A percentile compares a stretch with the other conserved stretches of the same genome.
Conservation (phyloP, 1,140 invertebrate genomes). For the Ganaspis sp. region DNA sequence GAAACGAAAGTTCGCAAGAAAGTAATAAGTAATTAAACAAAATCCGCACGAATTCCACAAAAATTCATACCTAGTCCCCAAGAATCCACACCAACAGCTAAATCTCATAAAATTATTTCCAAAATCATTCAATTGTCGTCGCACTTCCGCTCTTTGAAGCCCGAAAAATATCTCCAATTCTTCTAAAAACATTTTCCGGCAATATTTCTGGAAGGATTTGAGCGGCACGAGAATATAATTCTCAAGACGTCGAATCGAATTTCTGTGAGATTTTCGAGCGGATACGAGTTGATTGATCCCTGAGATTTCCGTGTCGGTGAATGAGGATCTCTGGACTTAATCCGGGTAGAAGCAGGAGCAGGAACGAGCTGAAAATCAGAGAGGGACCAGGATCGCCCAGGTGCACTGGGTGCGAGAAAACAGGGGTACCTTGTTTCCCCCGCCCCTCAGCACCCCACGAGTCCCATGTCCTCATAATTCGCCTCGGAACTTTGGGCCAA, state of each 20-base stretch:
- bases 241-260: slow-evolving; percentile 26
- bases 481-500: slow-evolving; percentile 10
- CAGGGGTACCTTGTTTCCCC: slow-evolving; percentile 44
- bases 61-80: too few species aligned
- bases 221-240: background rate
- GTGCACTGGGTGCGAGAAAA: slow-evolving; percentile 59
- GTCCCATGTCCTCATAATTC: slow-evolving; percentile 36
- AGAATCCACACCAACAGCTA: too few species aligned
- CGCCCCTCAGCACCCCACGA: slow-evolving; percentile 35
- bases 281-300: slow-evolving; percentile 37
- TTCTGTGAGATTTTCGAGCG: slow-evolving; percentile 13
- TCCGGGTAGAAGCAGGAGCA: slow-evolving; percentile 49
- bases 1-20: too few species aligned
- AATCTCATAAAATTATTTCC: too few species aligned
- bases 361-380: slow-evolving; percentile 44
- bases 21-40: too few species aligned
- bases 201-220: background rate
- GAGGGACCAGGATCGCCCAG: slow-evolving; percentile 60
- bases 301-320: slow-evolving; percentile 31
- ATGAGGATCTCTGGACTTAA: slow-evolving; percentile 59
- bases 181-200: background rate
- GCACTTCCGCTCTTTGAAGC: too few species aligned
- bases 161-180: background rate
- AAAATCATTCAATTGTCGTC: too few species aligned
- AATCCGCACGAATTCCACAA: too few species aligned